A percentile compares a stretch with the other conserved stretches of the same genome.
Conservation (phyloP, 2,113 vertebrate species). For the Strix aluco region DNA sequence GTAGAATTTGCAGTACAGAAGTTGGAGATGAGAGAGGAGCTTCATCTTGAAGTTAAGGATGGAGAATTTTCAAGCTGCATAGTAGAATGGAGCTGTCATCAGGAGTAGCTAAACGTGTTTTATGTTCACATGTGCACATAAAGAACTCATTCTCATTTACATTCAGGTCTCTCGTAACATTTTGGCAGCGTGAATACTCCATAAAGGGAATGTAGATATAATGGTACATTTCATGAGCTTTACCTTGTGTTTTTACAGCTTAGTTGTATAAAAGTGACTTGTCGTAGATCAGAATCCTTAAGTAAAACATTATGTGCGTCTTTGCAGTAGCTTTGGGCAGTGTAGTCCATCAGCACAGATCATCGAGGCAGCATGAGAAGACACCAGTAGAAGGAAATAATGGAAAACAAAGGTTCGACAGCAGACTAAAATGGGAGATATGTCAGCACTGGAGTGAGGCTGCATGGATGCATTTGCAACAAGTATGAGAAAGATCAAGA, state of each 20-base stretch:
- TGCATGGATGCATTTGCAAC: not conserved
- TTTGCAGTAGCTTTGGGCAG: not conserved
- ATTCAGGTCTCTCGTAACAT: not conserved
- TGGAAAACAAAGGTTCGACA: not conserved
- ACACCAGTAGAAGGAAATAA: not conserved
- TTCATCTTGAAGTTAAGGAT: not conserved
- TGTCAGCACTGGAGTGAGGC: not conserved
- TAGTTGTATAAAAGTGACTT: not conserved
- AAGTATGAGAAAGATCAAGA: not conserved
- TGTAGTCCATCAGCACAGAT: not conserved
- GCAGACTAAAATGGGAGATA: not conserved
- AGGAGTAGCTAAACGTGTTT: not conserved
- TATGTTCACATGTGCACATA: not conserved
- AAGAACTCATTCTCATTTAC: not conserved
- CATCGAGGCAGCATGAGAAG: not conserved
- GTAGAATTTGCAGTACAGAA: not conserved
- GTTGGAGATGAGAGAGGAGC: not conserved
- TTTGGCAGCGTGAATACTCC: not conserved
- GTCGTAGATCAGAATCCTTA: not conserved
- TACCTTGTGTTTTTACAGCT: not conserved
- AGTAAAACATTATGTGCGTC: not conserved
- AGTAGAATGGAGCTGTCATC: not conserved
- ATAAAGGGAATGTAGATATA: not conserved
- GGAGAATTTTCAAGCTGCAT: not conserved
- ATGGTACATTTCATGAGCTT: not conserved